Evolutionary conservation across 2,113 vertebrate genomes (phyloP).

Genomic region (Todiramphus chloris): DNA sequence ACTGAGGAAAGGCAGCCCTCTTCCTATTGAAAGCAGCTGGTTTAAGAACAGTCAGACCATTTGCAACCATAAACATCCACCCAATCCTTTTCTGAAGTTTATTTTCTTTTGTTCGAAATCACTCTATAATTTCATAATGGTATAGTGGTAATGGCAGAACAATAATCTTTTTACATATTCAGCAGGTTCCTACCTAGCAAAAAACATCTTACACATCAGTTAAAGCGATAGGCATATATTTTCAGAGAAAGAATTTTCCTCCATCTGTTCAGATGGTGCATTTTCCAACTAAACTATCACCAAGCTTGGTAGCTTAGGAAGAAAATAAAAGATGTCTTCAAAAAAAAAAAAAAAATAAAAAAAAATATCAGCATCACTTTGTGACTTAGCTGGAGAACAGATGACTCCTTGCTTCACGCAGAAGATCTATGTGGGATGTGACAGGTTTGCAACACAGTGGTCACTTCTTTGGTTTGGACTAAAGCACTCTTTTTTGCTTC

Average conservation of each 20-base stretch:
- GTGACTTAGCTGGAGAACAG: not conserved
- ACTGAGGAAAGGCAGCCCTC: not conserved
- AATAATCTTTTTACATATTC: constrained; percentile 20
- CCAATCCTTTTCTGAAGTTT: not conserved
- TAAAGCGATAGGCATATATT: not conserved
- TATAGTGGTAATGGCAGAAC: not conserved
- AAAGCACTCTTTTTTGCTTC: not conserved
- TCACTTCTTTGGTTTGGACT: not conserved
- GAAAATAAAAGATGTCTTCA: not conserved
- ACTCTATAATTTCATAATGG: not conserved
- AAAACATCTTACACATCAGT: not conserved
- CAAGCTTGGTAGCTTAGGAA: not conserved
- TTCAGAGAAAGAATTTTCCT: constrained; percentile 15
- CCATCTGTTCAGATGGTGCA: not conserved
- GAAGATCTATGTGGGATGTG: not conserved
- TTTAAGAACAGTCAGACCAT: not conserved
- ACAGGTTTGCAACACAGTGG: not conserved
- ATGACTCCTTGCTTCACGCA: not conserved
- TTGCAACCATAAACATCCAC: not conserved
- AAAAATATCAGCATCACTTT: not conserved
- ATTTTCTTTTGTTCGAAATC: constrained; percentile 14
- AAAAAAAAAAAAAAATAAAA: not conserved
- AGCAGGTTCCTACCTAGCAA: not conserved
- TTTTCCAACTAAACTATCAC: not conserved
- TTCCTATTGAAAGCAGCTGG: not conserved